Conservation (phyloP, 1,140 invertebrate species). For the Sesamia nonagrioides region DNA sequence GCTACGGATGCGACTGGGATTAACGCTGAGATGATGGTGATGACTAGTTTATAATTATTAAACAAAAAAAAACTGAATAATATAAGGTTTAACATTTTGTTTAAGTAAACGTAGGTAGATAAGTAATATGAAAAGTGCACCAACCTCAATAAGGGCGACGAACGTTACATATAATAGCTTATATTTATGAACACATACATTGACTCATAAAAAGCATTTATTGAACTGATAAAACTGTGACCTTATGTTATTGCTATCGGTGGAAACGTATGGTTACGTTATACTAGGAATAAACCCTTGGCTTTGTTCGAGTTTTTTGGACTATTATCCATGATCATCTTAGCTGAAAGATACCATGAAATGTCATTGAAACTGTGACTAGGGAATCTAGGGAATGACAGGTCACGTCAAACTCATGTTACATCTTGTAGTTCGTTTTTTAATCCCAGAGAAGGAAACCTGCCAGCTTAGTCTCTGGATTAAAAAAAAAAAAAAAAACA, state of each 20-base stretch:
- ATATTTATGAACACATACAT: not conserved
- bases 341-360: too few relatives aligned
- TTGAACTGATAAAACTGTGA: conserved; percentile 65
- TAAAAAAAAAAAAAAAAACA: too few relatives aligned
- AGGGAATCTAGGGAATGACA: too few relatives aligned
- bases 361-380: too few relatives aligned
- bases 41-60: too few relatives aligned
- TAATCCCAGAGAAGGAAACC: too few relatives aligned
- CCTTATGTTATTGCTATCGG: conserved; percentile 50
- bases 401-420: too few relatives aligned
- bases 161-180: not conserved
- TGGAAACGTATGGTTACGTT: not conserved
- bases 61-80: not conserved
- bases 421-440: too few relatives aligned
- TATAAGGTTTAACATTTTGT: not conserved
- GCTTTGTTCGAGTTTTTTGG: not conserved
- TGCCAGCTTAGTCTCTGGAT: too few relatives aligned
- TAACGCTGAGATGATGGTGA: too few relatives aligned
- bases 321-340: too few relatives aligned
- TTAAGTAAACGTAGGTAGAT: not conserved
- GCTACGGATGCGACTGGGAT: too few relatives aligned
- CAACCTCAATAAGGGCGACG: not conserved
- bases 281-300: not conserved
- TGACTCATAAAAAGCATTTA: conserved; percentile 64
- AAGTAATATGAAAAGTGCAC: conserved; percentile 19